Conservation (phyloP, 2,797 vertebrate species). For the Uromys caudimaculatus region DNA sequence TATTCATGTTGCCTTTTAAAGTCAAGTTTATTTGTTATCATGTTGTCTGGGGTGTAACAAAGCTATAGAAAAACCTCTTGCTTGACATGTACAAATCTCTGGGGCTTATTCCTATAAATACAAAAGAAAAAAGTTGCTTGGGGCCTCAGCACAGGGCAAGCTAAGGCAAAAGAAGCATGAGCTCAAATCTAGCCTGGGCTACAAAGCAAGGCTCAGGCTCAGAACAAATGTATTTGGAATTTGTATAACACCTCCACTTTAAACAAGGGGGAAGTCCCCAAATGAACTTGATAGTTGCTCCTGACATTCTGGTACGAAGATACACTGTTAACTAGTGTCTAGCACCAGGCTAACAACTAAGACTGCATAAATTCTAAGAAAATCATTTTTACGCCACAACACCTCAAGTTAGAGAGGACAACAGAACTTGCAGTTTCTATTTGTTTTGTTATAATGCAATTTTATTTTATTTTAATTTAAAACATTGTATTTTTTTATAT, state of each 20-base stretch:
- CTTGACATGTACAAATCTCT: not conserved
- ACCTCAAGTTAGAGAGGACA: constrained; percentile 41
- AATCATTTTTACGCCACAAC: constrained; percentile 50
- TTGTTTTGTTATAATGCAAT: not conserved
- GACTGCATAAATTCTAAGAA: constrained; percentile 44
- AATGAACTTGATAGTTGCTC: constrained; percentile 25
- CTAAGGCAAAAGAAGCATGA: not conserved
- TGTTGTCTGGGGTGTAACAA: not conserved
- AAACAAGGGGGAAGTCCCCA: not conserved
- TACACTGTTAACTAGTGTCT: constrained; percentile 45
- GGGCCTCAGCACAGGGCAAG: not conserved
- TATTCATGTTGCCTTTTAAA: not conserved
- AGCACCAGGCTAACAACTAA: constrained; percentile 3
- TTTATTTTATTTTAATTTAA: not conserved
- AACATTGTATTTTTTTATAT: not conserved
- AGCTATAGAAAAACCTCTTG: not conserved
- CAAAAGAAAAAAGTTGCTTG: not conserved
- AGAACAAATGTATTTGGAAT: not conserved
- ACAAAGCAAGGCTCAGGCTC: not conserved
- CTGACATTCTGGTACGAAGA: constrained; percentile 42
- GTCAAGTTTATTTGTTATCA: constrained; percentile 25
- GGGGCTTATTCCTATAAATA: not conserved
- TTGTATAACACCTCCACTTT: not conserved
- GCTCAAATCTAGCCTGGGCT: not conserved
- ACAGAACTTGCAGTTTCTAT: not conserved